phyloP scores from a whole-genome alignment of 1,140 invertebrate species.

The Rhopalosiphum maidis region DNA sequence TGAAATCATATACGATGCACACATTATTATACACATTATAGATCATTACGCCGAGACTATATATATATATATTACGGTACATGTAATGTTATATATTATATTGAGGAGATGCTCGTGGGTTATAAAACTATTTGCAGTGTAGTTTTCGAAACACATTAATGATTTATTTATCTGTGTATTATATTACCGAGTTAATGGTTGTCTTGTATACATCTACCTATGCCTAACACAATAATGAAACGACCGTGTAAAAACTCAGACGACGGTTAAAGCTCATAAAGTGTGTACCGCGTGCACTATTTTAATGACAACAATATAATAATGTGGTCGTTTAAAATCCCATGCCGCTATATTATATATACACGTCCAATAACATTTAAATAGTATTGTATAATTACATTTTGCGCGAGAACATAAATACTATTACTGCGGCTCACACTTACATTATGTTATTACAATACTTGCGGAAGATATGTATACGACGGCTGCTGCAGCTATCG shows the following conservation, averaged over 20 bases:
- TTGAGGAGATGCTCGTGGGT: background rate
- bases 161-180: constrained; percentile 5
- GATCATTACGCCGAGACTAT: background rate
- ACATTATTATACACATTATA: background rate
- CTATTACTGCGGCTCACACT: too few relatives aligned
- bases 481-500: background rate
- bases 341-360: background rate
- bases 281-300: background rate
- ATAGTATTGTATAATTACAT: background rate
- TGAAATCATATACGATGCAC: background rate
- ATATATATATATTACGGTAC: too few relatives aligned
- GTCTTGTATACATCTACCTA: background rate
- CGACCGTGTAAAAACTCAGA: background rate
- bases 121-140: background rate
- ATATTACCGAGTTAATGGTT: background rate
- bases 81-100: background rate
- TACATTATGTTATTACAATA: too few relatives aligned
- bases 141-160: background rate
- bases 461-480: too few relatives aligned
- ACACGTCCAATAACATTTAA: background rate
- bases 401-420: background rate
- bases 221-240: too few relatives aligned
- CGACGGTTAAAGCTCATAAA: background rate
- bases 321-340: background rate
- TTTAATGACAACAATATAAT: background rate